These are phyloP conservation scores for Heliconius sara DNA, from an alignment of 2,888 invertebrate genomes.

Conservation along the genomic window DNA sequence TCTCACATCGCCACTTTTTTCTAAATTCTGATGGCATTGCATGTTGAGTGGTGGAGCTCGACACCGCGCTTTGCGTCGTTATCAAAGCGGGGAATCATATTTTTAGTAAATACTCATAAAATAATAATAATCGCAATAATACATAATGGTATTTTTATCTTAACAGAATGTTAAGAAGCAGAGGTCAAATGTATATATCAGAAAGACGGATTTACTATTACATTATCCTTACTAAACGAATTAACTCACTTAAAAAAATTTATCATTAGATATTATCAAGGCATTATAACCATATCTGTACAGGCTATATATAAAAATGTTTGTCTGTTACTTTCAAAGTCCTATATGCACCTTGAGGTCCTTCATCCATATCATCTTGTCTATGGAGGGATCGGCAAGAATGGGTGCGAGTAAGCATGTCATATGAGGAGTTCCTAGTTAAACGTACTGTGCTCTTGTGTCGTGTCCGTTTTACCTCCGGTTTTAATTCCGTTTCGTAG, in stretches of 20 bases:
- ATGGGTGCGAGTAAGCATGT: constrained; percentile 72
- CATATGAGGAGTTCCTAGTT: constrained; percentile 67
- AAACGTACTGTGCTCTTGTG: constrained; percentile 67
- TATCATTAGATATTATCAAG: background rate
- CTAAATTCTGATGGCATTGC: too few relatives aligned
- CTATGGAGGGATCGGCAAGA: constrained; percentile 70
- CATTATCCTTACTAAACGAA: background rate
- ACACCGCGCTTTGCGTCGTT: too few relatives aligned
- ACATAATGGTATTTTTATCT: too few relatives aligned
- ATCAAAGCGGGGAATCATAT: background rate
- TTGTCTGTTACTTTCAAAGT: constrained; percentile 66
- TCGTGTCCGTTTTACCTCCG: constrained; percentile 59
- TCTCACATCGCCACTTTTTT: too few relatives aligned
- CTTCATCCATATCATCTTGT: constrained; percentile 71
- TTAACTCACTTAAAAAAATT: too few relatives aligned
- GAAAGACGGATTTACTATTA: background rate
- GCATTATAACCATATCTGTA: background rate
- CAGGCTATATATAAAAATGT: constrained; percentile 57
- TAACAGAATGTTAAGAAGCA: too few relatives aligned
- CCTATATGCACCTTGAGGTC: constrained; percentile 72
- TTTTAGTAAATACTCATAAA: background rate
- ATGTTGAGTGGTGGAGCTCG: too few relatives aligned
- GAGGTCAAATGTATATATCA: background rate
- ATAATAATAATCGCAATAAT: too few relatives aligned
- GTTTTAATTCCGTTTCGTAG: constrained; percentile 75